Evolutionary conservation across 2,888 invertebrate genomes (phyloP).

Genomic region (Choristoneura rosaceana): DNA sequence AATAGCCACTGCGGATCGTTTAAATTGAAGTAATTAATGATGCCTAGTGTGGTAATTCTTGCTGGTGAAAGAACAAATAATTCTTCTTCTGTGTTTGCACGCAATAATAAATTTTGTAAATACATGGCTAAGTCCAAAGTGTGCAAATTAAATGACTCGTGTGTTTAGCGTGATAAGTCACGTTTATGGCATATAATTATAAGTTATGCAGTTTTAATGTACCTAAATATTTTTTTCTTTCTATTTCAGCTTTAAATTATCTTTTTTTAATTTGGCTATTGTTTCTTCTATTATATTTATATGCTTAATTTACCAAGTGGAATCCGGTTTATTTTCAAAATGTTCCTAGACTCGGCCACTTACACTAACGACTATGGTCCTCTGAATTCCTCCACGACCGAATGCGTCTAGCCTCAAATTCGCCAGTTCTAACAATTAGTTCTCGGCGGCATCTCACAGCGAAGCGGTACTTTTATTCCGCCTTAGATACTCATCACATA

Average conservation of each 20-base stretch:
- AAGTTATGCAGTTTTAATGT: no score
- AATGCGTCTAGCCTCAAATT: slow-evolving; percentile 53
- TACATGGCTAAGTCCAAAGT: no score
- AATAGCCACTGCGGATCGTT: not conserved
- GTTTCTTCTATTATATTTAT: not conserved
- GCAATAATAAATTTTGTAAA: no score
- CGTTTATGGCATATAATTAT: no score
- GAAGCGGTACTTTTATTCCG: slow-evolving; percentile 83
- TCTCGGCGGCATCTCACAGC: slow-evolving; percentile 76
- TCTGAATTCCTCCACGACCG: slow-evolving; percentile 42
- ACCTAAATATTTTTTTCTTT: no score
- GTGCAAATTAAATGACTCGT: no score
- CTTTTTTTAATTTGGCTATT: no score
- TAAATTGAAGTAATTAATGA: not conserved
- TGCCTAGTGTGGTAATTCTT: not conserved
- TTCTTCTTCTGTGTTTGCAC: no score
- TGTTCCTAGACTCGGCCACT: not conserved
- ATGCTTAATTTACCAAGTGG: not conserved
- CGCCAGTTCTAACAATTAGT: slow-evolving; percentile 71
- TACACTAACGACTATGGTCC: not conserved
- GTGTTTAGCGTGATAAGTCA: no score
- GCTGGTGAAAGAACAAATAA: no score
- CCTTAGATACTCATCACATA: slow-evolving; percentile 81
- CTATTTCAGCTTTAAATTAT: no score
- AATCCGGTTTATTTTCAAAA: not conserved